phyloP scores from a whole-genome alignment of 2,113 vertebrate species.

The Vanacampus margaritifer region DNA sequence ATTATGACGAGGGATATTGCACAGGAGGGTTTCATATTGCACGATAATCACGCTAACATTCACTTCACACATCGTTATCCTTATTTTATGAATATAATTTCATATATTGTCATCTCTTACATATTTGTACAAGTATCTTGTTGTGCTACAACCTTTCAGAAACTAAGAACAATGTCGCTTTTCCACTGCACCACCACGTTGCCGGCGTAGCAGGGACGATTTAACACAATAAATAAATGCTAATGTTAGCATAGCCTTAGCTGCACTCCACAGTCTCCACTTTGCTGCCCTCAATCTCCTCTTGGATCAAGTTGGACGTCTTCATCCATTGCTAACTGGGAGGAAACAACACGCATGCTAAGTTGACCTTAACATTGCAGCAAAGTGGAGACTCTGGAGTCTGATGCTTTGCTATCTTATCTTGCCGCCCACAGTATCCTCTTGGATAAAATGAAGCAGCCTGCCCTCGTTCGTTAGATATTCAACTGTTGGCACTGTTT shows the following conservation, averaged over 20 bases:
- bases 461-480: background rate
- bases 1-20: conserved; percentile 28
- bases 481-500: no score
- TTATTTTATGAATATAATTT: conserved; percentile 2
- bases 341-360: no score
- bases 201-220: background rate
- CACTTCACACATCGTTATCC: conserved; percentile 36
- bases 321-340: no score
- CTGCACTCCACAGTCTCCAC: background rate
- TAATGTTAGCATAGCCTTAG: background rate
- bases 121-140: conserved; percentile 20
- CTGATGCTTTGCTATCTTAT: background rate
- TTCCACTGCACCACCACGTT: background rate
- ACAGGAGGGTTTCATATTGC: conserved; percentile 50
- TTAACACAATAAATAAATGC: background rate
- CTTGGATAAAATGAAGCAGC: background rate
- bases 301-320: background rate
- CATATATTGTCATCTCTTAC: conserved; percentile 19
- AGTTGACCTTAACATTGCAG: no score
- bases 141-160: background rate
- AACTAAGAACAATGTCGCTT: background rate
- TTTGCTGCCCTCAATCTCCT: background rate
- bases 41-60: conserved; percentile 50
- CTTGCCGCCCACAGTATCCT: background rate
- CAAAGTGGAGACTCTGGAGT: no score